Conservation (phyloP, 2,113 vertebrate species). For the Galemys pyrenaicus region DNA sequence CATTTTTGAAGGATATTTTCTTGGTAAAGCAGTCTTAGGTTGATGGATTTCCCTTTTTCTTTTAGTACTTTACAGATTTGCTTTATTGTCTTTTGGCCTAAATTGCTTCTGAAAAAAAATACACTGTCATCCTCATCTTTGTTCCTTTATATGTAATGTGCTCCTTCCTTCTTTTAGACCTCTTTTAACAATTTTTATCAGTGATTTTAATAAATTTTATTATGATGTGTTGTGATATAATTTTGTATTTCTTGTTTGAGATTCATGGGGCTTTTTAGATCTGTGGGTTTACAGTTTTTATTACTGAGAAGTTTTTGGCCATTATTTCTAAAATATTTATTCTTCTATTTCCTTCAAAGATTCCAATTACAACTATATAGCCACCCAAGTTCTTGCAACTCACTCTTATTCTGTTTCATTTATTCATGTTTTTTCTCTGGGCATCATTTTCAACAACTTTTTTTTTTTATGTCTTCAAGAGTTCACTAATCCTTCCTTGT, state of each 20-base stretch:
- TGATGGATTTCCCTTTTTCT: not conserved
- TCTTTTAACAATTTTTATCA: not conserved
- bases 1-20: not conserved
- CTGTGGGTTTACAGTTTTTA: not conserved
- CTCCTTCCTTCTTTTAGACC: not conserved
- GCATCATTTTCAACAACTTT: not conserved
- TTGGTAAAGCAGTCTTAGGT: not conserved
- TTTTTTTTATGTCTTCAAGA: slow-evolving; percentile 5
- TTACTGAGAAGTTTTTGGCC: not conserved
- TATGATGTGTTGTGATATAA: not conserved
- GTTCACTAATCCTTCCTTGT: slow-evolving; percentile 15
- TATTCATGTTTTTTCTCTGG: not conserved
- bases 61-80: not conserved
- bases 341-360: not conserved
- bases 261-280: not conserved
- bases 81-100: not conserved
- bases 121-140: not conserved
- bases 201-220: not conserved
- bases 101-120: not conserved
- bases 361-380: not conserved
- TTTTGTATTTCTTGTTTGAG: not conserved
- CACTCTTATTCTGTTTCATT: not conserved
- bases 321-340: not conserved
- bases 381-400: not conserved
- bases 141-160: not conserved